Percentiles rank a stretch among this genome's conserved stretches.
phyloP scores from a whole-genome alignment of 2,797 vertebrate species.

The Hydrocynus forskahlii region DNA sequence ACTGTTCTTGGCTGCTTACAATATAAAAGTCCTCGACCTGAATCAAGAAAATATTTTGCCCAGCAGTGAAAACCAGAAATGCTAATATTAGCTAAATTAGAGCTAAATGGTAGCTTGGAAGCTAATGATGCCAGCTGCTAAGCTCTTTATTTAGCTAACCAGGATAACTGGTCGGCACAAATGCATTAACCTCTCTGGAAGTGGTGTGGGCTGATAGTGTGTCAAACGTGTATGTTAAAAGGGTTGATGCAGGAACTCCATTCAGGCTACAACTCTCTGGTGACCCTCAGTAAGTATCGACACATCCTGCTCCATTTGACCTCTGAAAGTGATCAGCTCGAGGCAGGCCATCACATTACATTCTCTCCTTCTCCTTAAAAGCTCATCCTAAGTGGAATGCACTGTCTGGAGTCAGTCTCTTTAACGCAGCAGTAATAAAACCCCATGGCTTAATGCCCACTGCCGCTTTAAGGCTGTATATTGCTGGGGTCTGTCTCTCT shows the following conservation, averaged over 20 bases:
- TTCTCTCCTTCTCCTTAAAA: constrained; percentile 55
- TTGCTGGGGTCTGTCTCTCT: constrained; percentile 62
- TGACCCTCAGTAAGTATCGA: constrained; percentile 4
- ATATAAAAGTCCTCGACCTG: too few species aligned
- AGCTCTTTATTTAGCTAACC: not conserved
- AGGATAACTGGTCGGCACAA: not conserved
- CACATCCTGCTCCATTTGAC: constrained; percentile 26
- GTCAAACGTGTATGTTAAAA: not conserved
- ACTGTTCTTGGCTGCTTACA: too few species aligned
- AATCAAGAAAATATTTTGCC: too few species aligned
- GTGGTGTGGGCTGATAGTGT: not conserved
- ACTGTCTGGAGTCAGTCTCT: constrained; percentile 68
- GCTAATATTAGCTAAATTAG: too few species aligned
- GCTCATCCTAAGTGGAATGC: constrained; percentile 62
- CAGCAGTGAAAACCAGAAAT: too few species aligned
- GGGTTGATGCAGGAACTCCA: not conserved
- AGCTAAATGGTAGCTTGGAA: too few species aligned
- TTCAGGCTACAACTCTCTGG: not conserved
- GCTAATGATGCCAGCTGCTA: too few species aligned
- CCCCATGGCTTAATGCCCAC: constrained; percentile 60
- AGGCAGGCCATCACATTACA: constrained; percentile 32
- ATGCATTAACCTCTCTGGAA: not conserved
- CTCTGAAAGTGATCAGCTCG: constrained; percentile 24
- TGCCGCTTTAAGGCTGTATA: constrained; percentile 73
- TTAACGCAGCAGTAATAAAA: constrained; percentile 70